Base-by-base conservation (phyloP, 2,113 vertebrate genomes). In the Canis aureus region DNA sequence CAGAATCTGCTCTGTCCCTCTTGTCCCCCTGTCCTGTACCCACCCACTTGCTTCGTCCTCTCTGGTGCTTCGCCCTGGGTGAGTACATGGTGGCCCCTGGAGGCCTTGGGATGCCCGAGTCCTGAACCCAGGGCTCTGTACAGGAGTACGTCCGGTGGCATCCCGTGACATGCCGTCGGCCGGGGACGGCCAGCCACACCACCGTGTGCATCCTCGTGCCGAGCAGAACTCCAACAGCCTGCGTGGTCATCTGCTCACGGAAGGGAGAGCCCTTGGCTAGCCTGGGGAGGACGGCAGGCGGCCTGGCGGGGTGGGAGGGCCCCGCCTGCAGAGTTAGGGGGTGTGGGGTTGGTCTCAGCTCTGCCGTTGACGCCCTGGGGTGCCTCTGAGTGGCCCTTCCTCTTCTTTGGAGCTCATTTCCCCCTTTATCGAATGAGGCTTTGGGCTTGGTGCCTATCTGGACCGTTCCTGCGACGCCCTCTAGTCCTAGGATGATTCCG, bases 71-170 rank as follows among this genome's bases (percentile, higher is more conserved):
- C 66, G 43, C 38, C 32, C 73, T 10, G 10, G 9, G 7, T 38
- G 10, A n/a, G n/a, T 32, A 35, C 67, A 43, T 53, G 49, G 11
- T 35, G 4, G 16, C 5, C n/a, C 29, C 8, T 0, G 55, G 32
- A 55, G 32, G 11, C 32, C 43, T 13, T 25, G 29, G 51, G 57
- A 35, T 27, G 13, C 20, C 23, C 6, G 25, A 10, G 8, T 81
- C 78, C 38, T 67, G 20, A 35, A 10, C 35, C 49, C 19, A 69
- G 22, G 22, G 35, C 12, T 0, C 15, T 51, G 32, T 4, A 4
- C 9, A 25, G 22, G 3, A 22, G 0, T 43, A n/a, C 16, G 22
- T n/a, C 32, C 32, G 8, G 23, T 0, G 5, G 7, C 6, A 0
- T n/a, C 10, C 22, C 35, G 23, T 0, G 5, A 9, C 4, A 0